phyloP scores from a whole-genome alignment of 2,888 invertebrate genomes.

The Tenthredo scrophulariae region DNA sequence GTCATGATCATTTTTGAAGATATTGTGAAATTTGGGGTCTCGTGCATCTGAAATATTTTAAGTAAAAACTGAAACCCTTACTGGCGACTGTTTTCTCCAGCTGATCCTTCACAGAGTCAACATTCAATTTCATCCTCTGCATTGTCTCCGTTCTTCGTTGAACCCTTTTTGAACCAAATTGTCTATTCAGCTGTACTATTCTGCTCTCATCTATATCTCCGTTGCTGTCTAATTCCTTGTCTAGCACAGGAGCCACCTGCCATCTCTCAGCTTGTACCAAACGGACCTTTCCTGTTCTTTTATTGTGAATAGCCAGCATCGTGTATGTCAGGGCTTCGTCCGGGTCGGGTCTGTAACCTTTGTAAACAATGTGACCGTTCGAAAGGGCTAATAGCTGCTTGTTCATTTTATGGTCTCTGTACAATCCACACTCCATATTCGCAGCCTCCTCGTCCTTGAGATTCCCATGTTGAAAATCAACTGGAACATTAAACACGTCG shows the following conservation, averaged over 20 bases:
- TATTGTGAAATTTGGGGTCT: background rate
- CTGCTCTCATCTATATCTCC: conserved; percentile 60
- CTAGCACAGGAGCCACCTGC: conserved; percentile 71
- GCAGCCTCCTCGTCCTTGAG: conserved; percentile 70
- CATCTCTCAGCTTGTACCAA: conserved; percentile 73
- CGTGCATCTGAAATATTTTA: background rate
- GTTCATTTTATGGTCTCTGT: conserved; percentile 64
- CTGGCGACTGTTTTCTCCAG: conserved; percentile 81
- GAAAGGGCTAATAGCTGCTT: conserved; percentile 71
- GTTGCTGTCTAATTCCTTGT: conserved; percentile 59
- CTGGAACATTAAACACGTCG: conserved; percentile 60
- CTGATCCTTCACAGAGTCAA: conserved; percentile 81
- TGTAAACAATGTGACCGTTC: conserved; percentile 72
- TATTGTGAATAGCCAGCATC: conserved; percentile 73
- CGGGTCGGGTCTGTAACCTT: conserved; percentile 70
- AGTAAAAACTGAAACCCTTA: conserved; percentile 62
- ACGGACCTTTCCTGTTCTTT: conserved; percentile 72
- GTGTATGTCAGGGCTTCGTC: conserved; percentile 68
- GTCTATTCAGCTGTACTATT: conserved; percentile 80
- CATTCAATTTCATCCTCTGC: conserved; percentile 82
- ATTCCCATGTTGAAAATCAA: conserved; percentile 73
- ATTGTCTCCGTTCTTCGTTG: conserved; percentile 82
- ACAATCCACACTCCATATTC: conserved; percentile 71
- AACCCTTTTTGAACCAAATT: conserved; percentile 84
- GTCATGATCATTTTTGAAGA: background rate